A percentile compares a stretch with the other conserved stretches of the same genome.
These are phyloP conservation scores for Bostrychus sinensis DNA, from an alignment of 2,113 vertebrate genomes.

Conservation along the genomic window DNA sequence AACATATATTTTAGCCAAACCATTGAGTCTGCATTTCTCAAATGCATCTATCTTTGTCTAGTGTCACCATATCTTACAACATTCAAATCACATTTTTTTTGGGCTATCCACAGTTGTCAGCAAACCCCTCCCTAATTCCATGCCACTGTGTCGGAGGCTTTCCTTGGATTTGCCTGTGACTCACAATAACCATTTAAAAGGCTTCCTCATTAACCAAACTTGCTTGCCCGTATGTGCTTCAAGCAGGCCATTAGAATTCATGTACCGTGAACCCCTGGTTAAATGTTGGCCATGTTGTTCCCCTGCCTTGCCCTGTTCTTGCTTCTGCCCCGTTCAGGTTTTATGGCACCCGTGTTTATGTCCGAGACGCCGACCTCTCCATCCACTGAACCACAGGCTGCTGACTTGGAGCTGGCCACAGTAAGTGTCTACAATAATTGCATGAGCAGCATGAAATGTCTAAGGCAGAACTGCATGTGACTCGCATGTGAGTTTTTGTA, in stretches of 20 bases:
- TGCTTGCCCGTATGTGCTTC: conserved; percentile 38
- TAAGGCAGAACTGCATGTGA: conserved; percentile 29
- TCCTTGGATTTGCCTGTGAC: conserved; percentile 71
- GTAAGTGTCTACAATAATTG: conserved; percentile 71
- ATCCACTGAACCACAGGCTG: conserved; percentile 54
- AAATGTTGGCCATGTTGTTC: conserved; percentile 57
- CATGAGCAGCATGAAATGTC: conserved; percentile 39
- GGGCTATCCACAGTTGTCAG: conserved; percentile 42
- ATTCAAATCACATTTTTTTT: conserved; percentile 5
- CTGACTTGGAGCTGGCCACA: conserved; percentile 73
- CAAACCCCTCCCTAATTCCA: conserved; percentile 79
- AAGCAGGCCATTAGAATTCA: conserved; percentile 43
- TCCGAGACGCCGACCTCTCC: conserved; percentile 32
- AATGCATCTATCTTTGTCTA: conserved; percentile 10
- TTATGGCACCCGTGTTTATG: conserved; percentile 52
- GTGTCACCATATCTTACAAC: conserved; percentile 10
- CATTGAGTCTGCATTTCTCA: background rate
- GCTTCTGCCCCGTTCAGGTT: conserved; percentile 42
- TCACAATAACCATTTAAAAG: conserved; percentile 80
- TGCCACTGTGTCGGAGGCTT: conserved; percentile 68
- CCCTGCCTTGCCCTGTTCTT: conserved; percentile 52
- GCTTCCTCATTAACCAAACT: conserved; percentile 71
- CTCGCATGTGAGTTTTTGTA: conserved; percentile 10
- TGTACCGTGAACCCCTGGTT: conserved; percentile 34
- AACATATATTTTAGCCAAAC: background rate